phyloP scores from a whole-genome alignment of 2,888 invertebrate genomes.

The Cephus nigrinus region DNA sequence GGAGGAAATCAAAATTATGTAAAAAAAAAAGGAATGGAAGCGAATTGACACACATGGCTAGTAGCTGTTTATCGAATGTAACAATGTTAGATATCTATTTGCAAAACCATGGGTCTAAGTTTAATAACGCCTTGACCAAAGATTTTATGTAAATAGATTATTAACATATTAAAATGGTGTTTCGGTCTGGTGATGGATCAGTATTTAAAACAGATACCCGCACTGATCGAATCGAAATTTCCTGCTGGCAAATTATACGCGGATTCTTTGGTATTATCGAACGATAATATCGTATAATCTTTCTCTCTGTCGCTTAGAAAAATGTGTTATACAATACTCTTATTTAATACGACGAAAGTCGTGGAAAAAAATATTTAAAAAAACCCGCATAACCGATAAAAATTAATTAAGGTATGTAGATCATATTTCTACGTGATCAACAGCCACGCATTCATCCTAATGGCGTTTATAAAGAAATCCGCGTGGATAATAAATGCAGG shows the following conservation, averaged over 20 bases:
- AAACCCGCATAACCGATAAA: neutral
- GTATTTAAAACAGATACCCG: neutral
- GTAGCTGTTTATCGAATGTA: slow-evolving; percentile 49
- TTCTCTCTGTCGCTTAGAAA: neutral
- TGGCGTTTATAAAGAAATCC: neutral
- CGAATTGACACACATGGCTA: slow-evolving; percentile 45
- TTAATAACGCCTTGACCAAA: slow-evolving; percentile 41
- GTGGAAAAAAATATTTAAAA: neutral
- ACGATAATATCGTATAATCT: neutral
- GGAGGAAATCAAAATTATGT: slow-evolving; percentile 49
- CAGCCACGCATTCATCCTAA: neutral
- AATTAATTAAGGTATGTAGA: neutral
- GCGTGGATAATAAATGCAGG: neutral
- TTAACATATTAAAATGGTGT: slow-evolving; percentile 2
- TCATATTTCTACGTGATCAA: neutral
- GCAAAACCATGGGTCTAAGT: slow-evolving; percentile 45
- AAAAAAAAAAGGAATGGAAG: slow-evolving; percentile 18
- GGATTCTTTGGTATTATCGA: neutral
- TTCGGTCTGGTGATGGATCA: neutral
- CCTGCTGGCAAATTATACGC: neutral
- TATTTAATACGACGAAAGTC: neutral
- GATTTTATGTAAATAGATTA: slow-evolving; percentile 58
- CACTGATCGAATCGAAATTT: neutral
- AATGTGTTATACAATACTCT: neutral
- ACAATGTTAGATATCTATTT: slow-evolving; percentile 48